Evolutionary conservation across 1,140 invertebrate genomes (phyloP), one percentile per base, ranked within the genome.

Genomic region (Helicoverpa armigera): DNA sequence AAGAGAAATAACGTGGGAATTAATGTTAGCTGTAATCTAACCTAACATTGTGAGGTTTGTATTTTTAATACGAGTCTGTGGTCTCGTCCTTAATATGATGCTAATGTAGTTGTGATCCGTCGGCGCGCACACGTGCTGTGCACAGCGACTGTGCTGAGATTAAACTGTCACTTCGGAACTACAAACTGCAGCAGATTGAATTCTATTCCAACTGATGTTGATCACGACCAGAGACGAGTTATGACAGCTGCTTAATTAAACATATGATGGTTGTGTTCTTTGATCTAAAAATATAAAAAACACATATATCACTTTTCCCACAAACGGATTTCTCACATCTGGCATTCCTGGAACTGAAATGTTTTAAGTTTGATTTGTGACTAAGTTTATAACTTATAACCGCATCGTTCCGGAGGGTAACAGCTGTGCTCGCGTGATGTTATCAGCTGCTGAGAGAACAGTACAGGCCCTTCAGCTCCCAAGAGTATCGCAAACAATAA

Each of bases 191-290:
- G 9, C 16, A 1, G 43, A 50, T 50, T 69, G 65, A 69, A 50
- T 69, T 69, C 43, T 69, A 50, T 69, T 50, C 65, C 43, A 23
- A 69, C 16, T 16, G 65, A 23, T 18, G 65, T 69, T 69, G 65
- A 23, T 69, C 50, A 12, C 43, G 50, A 48, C 16, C 11, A 48
- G 63, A 16, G 63, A 50, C 63, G 63, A 43, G 9, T 67, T 67
- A 67, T 69, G 65, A 69, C 65, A 43, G 65, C 65, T 18, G 11
- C 43, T 10, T 69, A 18, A 69, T 69, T 69, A 50, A 48, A 43
- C 18, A 69, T 69, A 23, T 69, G n/a, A 50, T 50, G 16, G 18
- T 58, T 58, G 56, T 18, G 65, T 50, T 50, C n/a, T 69, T 50
- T 69, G 65, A 69, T 50, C 65, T 50, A 61, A 12, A 29, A 31